Base-by-base conservation (phyloP, 2,797 vertebrate genomes). In the Lepidocolaptes lacrymiger region DNA sequence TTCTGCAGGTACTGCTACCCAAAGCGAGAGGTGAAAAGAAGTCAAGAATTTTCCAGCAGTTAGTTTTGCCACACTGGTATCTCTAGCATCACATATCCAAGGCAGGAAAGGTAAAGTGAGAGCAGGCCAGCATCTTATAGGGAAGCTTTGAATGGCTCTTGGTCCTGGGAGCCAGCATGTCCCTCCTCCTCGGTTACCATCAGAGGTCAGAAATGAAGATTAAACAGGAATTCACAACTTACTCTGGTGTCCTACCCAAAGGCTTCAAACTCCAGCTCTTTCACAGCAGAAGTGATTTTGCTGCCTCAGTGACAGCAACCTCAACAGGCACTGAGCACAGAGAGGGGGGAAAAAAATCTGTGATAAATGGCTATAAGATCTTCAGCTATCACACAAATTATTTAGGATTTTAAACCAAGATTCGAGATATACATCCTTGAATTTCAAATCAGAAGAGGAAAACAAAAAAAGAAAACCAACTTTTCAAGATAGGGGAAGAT, bases 151-250 rank as follows among this genome's bases (percentile, higher is more conserved):
- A 74, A 44, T 8, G 12, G 5, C 10, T 84, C 76, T 75, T 23
- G 14, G 14, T 28, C 43, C 7, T 14, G 15, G 3, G 5, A 88
- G 36, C 7, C 36, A 59, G 66, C 26, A 51, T 0, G 0, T 7
- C 55, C n/a, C 41, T 74, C 59, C 37, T 77, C 54, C 27, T 64
- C 49, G 0, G 32, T 7, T 76, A 39, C 39, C 52, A 9, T 44
- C 55, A 68, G 16, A 82, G 32, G 41, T 81, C 39, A 85, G 27
- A 19, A 94, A 69, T 10, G 22, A 89, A 93, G 36, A 85, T 64
- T 62, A 78, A 94, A 86, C 14, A 84, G 59, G 52, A 94, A 77
- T 79, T 86, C 92, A 86, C 39, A 88, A 54, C 59, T 67, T 74
- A 43, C 51, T 85, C 79, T 18, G 16, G 8, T 12, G 4, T 59